Conservation (phyloP, 2,113 vertebrate species). For the Cyanoderma ruficeps region DNA sequence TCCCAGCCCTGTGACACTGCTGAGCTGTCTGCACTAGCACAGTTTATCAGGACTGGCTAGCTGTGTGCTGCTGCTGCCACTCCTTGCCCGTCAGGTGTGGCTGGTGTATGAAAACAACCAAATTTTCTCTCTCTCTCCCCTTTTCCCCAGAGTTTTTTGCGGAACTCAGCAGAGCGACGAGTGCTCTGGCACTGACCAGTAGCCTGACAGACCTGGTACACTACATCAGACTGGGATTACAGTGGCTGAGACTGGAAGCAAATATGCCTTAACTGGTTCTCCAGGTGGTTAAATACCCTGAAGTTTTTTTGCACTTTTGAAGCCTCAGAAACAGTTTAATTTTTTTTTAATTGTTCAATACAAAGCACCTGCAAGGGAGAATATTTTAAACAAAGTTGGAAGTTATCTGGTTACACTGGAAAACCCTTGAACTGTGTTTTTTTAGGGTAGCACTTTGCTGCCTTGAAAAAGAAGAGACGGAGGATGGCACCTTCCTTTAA, state of each 20-base stretch:
- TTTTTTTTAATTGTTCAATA: neutral
- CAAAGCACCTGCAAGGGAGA: constrained; percentile 52
- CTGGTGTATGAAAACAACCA: neutral
- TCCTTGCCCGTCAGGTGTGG: accelerated
- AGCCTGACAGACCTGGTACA: constrained; percentile 83
- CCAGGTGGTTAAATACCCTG: constrained; percentile 37
- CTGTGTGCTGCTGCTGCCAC: neutral
- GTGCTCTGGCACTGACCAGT: constrained; percentile 82
- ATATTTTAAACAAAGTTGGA: constrained; percentile 6
- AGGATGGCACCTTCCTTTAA: constrained; percentile 58
- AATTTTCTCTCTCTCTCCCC: neutral
- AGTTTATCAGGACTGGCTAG: neutral
- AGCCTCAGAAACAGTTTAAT: constrained; percentile 58
- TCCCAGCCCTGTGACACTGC: neutral
- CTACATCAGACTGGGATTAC: constrained; percentile 85
- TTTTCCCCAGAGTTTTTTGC: constrained; percentile 80
- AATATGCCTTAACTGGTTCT: constrained; percentile 72
- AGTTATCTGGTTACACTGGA: constrained; percentile 54
- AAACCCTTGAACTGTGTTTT: constrained; percentile 18
- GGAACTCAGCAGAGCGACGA: constrained; percentile 78
- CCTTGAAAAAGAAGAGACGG: neutral
- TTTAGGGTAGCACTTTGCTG: neutral
- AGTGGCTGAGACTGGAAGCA: constrained; percentile 84
- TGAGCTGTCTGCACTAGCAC: neutral
- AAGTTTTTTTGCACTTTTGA: constrained; percentile 77